Base-by-base conservation (phyloP, 2,797 vertebrate genomes). In the Sparidentex hasta region DNA sequence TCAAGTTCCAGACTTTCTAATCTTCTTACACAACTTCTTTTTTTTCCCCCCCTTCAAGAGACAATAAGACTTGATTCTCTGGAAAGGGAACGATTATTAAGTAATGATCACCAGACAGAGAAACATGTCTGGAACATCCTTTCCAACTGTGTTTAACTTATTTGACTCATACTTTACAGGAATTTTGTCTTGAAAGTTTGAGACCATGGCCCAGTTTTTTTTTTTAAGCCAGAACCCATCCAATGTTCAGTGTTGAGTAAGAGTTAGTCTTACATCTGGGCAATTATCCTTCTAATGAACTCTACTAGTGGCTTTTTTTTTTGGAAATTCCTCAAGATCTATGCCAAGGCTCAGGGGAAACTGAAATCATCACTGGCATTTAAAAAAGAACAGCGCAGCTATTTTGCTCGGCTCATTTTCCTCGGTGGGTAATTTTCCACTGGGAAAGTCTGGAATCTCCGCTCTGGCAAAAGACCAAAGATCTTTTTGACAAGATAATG, bases 1-100 rank as follows among this genome's bases (percentile, higher is more conserved):
- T 62, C 2, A 13, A 17, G 23, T 57, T 20, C 38, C 47, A 66
- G 29, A 69, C 29, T 13, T 2, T 38, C 3, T 21, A 63, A 69
- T 25, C 38, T 16, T 18, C 9, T 81, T 80, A 16, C 17, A 12
- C 47, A 82, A 76, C 41, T 44, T 3, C 0, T 51, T 75, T 69
- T 27, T 46, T 43, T 27, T 46, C n/a, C n/a, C n/a, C n/a, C n/a
- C n/a, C 1, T 9, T n/a, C 16, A 57, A 43, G 29, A 78, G 82
- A 54, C 76, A 70, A 62, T 23, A 12, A 25, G 6, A 56, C 23
- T 4, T 7, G 2, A 64, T 56, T 73, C 21, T 18, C 23, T 46
- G 14, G 11, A 65, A 51, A 47, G 1, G 4, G 27, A 63, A 8
- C 7, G 2, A 18, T n/a, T n/a, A 7, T 4, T 0, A 11, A 1